Percentiles rank a stretch among this genome's conserved stretches.
These are phyloP conservation scores for Sylvia borin DNA, from an alignment of 2,797 vertebrate species.

Conservation along the genomic window DNA sequence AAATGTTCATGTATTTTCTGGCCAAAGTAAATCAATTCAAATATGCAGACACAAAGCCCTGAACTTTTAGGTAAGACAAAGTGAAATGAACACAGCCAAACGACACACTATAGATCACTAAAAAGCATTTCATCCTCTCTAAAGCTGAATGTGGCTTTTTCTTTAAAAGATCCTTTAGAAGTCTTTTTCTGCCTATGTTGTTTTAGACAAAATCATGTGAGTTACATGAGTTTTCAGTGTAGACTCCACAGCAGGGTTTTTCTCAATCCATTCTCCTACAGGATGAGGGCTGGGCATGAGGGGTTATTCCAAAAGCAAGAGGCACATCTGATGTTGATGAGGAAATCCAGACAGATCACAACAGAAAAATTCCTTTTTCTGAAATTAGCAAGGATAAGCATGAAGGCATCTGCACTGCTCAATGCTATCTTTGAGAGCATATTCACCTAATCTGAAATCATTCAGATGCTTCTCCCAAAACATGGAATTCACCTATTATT, in stretches of 20 bases:
- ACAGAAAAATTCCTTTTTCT: background rate
- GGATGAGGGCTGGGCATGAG: background rate
- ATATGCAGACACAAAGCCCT: background rate
- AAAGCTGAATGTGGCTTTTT: background rate
- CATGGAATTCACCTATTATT: background rate
- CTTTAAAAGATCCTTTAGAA: background rate
- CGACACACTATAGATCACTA: background rate
- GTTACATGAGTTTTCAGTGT: background rate
- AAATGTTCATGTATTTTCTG: background rate
- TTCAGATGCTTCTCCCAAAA: background rate
- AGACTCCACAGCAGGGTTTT: background rate
- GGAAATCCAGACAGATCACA: background rate
- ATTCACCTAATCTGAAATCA: background rate
- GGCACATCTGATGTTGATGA: background rate
- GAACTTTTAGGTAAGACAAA: background rate
- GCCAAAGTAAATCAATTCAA: background rate
- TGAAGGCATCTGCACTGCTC: background rate
- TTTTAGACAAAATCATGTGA: background rate
- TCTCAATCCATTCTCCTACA: background rate
- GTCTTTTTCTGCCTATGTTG: background rate
- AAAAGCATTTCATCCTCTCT: background rate
- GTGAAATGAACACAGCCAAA: background rate
- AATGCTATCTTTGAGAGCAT: background rate
- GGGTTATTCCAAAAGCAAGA: background rate
- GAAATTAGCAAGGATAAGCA: background rate